phyloP scores from a whole-genome alignment of 2,113 vertebrate species.

The Chionis minor region DNA sequence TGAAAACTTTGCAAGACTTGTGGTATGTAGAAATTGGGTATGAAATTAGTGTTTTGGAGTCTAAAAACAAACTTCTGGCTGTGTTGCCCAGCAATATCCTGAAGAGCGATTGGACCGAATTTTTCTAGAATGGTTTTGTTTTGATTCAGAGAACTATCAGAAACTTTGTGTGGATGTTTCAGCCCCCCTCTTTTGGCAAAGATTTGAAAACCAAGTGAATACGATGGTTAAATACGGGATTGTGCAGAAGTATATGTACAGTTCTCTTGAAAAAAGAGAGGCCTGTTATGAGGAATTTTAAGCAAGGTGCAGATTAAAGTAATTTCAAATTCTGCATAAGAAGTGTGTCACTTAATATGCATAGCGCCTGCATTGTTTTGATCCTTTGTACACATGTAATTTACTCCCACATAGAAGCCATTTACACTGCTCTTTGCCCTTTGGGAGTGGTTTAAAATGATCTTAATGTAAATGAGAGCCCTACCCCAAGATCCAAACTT shows the following conservation, averaged over 20 bases:
- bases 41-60: background rate
- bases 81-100: background rate
- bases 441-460: constrained; percentile 10
- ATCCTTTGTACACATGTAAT: background rate
- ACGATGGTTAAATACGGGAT: background rate
- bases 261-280: background rate
- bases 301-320: background rate
- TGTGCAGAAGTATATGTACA: background rate
- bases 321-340: background rate
- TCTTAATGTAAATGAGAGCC: constrained; percentile 19
- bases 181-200: background rate
- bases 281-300: background rate
- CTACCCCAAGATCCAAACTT: background rate
- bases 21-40: background rate
- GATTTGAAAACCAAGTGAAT: background rate
- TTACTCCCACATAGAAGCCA: constrained; percentile 4
- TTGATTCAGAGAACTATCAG: background rate
- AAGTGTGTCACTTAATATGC: background rate
- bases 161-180: background rate
- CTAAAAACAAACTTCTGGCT: background rate
- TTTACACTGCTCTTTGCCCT: background rate
- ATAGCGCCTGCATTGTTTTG: background rate
- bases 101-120: background rate
- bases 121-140: background rate
- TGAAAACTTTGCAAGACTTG: background rate